Conservation (phyloP, 2,797 vertebrate genomes). For the Mormyrops boulengeri region DNA sequence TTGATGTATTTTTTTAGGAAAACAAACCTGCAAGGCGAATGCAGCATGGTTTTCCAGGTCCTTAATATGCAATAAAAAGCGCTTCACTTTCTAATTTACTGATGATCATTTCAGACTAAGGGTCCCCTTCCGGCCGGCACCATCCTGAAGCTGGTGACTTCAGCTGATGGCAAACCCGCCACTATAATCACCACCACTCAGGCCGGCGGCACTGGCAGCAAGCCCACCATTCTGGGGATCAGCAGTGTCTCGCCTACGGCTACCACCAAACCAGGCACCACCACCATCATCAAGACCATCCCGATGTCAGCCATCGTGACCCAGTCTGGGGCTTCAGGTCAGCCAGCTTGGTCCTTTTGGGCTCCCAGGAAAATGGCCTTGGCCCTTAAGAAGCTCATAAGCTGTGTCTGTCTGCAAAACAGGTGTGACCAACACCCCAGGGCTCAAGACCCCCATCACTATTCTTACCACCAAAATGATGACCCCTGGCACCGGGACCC, state of each 20-base stretch:
- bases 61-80: not conserved
- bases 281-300: conserved; percentile 89
- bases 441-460: conserved; percentile 85
- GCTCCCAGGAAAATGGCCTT: not conserved
- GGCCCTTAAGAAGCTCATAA: not conserved
- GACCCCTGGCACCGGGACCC: conserved; percentile 79
- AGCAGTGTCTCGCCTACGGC: conserved; percentile 77
- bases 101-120: conserved; percentile 69
- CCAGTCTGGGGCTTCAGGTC: conserved; percentile 79
- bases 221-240: conserved; percentile 85
- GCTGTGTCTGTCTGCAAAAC: conserved; percentile 1
- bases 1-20: not conserved
- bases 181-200: conserved; percentile 89
- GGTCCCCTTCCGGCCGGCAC: conserved; percentile 83
- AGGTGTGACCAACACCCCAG: conserved; percentile 77
- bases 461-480: conserved; percentile 88
- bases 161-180: conserved; percentile 86
- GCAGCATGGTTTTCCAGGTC: not conserved
- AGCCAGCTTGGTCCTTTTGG: not conserved
- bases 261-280: conserved; percentile 78
- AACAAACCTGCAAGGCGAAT: not conserved
- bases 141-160: conserved; percentile 88
- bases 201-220: conserved; percentile 75
- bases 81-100: not conserved
- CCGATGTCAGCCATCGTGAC: conserved; percentile 85